phyloP scores from a whole-genome alignment of 2,888 invertebrate genomes.

The Aethes cnicana region DNA sequence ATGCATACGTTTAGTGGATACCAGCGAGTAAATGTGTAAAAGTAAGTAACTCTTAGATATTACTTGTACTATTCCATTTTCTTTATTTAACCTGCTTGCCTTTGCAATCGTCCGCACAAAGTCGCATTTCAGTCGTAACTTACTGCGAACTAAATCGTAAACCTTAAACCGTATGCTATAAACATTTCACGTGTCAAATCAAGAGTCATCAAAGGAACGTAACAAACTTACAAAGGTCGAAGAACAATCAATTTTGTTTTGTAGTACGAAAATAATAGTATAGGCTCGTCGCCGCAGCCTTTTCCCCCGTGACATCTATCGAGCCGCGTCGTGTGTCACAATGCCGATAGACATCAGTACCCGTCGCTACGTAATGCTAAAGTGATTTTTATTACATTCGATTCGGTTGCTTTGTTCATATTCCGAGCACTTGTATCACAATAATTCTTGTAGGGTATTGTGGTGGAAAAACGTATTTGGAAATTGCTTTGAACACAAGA shows the following conservation, averaged over 20 bases:
- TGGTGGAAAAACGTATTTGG: conserved; percentile 58
- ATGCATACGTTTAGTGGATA: no score
- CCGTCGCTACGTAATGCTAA: conserved; percentile 73
- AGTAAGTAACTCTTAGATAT: no score
- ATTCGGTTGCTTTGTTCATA: conserved; percentile 78
- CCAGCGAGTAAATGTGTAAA: no score
- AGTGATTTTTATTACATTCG: conserved; percentile 81
- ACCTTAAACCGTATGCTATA: conserved; percentile 2
- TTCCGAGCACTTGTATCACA: conserved; percentile 58
- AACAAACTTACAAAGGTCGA: conserved; percentile 23
- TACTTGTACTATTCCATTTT: conserved; percentile 7
- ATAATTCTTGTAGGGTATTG: conserved; percentile 56
- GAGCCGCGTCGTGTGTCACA: conserved; percentile 76
- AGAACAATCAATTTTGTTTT: conserved; percentile 68
- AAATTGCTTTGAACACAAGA: conserved; percentile 33
- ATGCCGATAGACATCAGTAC: conserved; percentile 77
- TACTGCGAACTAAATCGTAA: no score
- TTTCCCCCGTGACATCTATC: conserved; percentile 72
- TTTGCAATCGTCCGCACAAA: no score
- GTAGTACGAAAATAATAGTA: conserved; percentile 77
- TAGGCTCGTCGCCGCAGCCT: conserved; percentile 61
- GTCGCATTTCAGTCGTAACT: no score
- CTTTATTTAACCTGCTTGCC: not conserved
- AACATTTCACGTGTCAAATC: conserved; percentile 13
- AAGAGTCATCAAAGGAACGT: conserved; percentile 12